Evolutionary conservation across 2,888 invertebrate genomes (phyloP), one percentile per base, ranked within the genome.

Genomic region (Leptopilina syphax): DNA sequence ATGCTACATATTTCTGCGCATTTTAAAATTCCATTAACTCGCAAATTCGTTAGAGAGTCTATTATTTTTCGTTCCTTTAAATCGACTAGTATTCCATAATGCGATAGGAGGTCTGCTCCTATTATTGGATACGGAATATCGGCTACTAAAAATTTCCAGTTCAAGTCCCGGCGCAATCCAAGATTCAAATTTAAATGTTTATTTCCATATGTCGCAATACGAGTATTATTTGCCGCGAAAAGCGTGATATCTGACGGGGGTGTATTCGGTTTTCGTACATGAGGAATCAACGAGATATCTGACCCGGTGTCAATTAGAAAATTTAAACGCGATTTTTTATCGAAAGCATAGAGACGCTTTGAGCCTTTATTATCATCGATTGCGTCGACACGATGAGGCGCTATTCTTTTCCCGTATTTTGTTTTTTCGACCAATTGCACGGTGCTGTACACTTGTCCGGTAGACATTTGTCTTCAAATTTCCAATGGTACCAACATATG

Each of bases 261-360:
- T 6, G 13, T 18, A n/a, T 60, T 1, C 13, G 6, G 8, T 18
- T 60, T 8, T 60, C 60, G 24, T 18, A 3, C 18, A 6, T 1
- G 60, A 60, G 24, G 80, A n/a, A 44, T 73, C 2, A 27, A 47
- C 0, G 63, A 77, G 57, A 65, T 80, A 44, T 65, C 84, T 70
- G 76, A 80, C 70, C 34, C 84, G 79, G 78, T 81, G 24, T 86
- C 85, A 4, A 86, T 77, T 3, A 86, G 77, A 54, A 84, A 85
- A 13, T 12, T 24, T 18, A 60, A 6, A 3, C 60, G 47, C 9
- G 65, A 79, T 18, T 9, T n/a, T 18, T 24, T 27, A 27, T 85
- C 83, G 8, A 7, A 57, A 6, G 84, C 44, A n/a, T 82, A 79
- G 0, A 83, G 83, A n/a, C 81, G 84, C 76, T 54, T 63, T 41